A percentile compares a stretch with the other conserved stretches of the same genome.
These are phyloP conservation scores for Drosophila putrida DNA, from an alignment of 2,888 invertebrate species.

Conservation along the genomic window DNA sequence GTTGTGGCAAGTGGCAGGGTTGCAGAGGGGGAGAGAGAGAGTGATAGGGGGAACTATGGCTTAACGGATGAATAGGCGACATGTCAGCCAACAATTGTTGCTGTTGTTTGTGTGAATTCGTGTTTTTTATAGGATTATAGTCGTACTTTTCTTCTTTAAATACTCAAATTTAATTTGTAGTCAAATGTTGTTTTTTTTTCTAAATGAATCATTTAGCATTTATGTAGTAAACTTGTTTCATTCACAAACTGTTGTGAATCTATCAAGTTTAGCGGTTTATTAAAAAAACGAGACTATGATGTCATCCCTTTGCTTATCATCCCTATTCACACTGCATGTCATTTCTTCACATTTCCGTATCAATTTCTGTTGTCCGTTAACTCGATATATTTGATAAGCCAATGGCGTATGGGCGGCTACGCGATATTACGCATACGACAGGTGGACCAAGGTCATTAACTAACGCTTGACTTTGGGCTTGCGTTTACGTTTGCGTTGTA, in stretches of 20 bases:
- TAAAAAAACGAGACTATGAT: constrained; percentile 40
- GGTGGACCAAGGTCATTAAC: constrained; percentile 82
- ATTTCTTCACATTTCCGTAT: constrained; percentile 41
- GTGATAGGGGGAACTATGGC: neutral
- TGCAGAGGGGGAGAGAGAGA: neutral
- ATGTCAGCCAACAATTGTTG: constrained; percentile 31
- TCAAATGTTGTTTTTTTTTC: neutral
- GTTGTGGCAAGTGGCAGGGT: constrained; percentile 1
- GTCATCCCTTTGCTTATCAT: constrained; percentile 52
- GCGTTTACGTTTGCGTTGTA: neutral
- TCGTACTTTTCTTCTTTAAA: constrained; percentile 11
- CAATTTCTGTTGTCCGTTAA: constrained; percentile 38
- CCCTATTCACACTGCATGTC: constrained; percentile 20
- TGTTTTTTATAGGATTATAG: constrained; percentile 22
- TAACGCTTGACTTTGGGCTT: constrained; percentile 59
- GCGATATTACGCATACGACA: constrained; percentile 67
- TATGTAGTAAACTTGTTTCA: constrained; percentile 16
- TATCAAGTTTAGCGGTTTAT: constrained; percentile 22
- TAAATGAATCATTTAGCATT: neutral
- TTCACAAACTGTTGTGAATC: constrained; percentile 44
- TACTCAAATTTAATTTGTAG: neutral
- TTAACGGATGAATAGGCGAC: constrained; percentile 42
- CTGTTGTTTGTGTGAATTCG: neutral
- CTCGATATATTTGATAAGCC: constrained; percentile 45
- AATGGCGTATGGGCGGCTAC: constrained; percentile 21